Evolutionary conservation across 2,113 vertebrate species (phyloP).

Genomic region (Eonycteris spelaea): DNA sequence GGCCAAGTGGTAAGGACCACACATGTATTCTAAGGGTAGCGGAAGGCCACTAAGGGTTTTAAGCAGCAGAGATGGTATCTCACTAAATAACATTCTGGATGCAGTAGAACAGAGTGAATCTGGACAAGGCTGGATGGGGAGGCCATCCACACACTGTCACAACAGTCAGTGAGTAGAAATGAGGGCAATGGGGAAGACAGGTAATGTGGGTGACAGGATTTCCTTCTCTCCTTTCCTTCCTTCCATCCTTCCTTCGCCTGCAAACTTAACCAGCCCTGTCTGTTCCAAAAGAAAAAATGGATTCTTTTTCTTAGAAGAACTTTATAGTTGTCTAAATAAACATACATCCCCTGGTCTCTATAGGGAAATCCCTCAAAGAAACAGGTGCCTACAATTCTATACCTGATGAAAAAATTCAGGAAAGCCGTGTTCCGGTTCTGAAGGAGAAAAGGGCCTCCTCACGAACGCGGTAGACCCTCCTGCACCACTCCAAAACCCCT

Average conservation of each 20-base stretch:
- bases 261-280: not conserved
- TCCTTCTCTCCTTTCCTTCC: too few relatives aligned
- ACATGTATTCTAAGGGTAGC: not conserved
- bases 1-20: not conserved
- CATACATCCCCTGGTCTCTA: not conserved
- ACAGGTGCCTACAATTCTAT: constrained; percentile 31
- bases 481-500: constrained; percentile 1
- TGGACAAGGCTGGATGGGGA: not conserved
- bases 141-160: not conserved
- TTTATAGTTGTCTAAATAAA: not conserved
- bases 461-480: not conserved
- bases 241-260: not conserved
- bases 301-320: not conserved
- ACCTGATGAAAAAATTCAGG: not conserved
- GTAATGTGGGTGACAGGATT: not conserved
- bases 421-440: not conserved
- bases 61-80: not conserved
- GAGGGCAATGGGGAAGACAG: not conserved
- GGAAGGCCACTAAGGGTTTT: not conserved
- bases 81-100: not conserved
- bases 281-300: not conserved
- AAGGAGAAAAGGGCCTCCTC: not conserved
- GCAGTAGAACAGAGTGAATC: not conserved
- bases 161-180: not conserved
- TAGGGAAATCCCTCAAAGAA: constrained; percentile 9